Conservation (phyloP, 2,888 invertebrate species). For the Watsonalla binaria region DNA sequence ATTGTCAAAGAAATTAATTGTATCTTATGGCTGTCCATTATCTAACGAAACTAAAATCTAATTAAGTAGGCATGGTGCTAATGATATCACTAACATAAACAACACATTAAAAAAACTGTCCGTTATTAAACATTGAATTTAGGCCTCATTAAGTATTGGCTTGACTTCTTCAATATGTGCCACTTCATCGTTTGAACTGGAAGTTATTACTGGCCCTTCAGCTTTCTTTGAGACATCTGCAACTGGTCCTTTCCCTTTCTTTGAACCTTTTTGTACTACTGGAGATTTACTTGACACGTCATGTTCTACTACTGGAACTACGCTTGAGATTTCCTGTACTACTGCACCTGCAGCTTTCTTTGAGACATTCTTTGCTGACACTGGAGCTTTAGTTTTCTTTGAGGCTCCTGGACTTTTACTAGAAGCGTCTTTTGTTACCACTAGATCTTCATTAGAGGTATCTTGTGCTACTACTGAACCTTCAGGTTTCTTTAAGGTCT, state of each 20-base stretch:
- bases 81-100: not conserved
- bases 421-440: conserved; percentile 7
- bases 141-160: conserved; percentile 25
- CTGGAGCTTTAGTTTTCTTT: too few relatives aligned
- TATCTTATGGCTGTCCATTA: too few relatives aligned
- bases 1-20: too few relatives aligned
- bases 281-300: too few relatives aligned
- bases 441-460: conserved; percentile 4
- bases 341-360: conserved; percentile 9
- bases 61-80: not conserved
- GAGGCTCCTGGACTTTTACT: too few relatives aligned
- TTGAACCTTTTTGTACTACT: too few relatives aligned
- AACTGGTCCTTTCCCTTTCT: too few relatives aligned
- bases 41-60: not conserved
- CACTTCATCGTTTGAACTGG: conserved; percentile 28
- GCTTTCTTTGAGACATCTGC: too few relatives aligned
- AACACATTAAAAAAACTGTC: not conserved
- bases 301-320: too few relatives aligned
- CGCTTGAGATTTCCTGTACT: not conserved
- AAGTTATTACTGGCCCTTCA: too few relatives aligned
- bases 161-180: conserved; percentile 39
- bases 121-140: conserved; percentile 15
- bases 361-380: too few relatives aligned
- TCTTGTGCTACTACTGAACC: conserved; percentile 6
- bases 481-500: not conserved